phyloP scores from a whole-genome alignment of 2,797 vertebrate species.

The Gorsachius magnificus region DNA sequence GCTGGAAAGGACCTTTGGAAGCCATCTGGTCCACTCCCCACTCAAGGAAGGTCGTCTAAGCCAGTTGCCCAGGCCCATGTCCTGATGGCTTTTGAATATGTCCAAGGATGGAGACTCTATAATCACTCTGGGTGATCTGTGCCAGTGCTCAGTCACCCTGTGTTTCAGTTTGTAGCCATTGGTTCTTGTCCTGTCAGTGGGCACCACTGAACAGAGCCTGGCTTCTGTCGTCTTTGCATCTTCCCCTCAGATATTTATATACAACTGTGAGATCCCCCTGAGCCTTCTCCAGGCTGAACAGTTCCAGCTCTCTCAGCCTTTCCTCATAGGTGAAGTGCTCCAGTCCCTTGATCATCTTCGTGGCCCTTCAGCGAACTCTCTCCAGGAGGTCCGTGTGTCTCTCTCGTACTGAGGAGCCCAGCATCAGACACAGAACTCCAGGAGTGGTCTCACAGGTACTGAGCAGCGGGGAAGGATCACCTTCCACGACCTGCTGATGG shows the following conservation, averaged over 20 bases:
- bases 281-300: neutral
- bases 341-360: neutral
- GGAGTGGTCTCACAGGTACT: neutral
- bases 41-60: neutral
- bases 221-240: neutral
- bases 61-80: neutral
- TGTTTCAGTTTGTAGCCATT: neutral
- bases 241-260: neutral
- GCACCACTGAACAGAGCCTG: neutral
- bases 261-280: no score
- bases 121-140: neutral
- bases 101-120: neutral
- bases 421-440: neutral
- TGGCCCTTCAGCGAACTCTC: neutral
- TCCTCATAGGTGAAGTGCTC: neutral
- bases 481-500: accelerated
- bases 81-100: neutral
- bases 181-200: neutral
- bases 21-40: neutral
- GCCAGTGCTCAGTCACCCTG: neutral
- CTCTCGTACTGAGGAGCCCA: neutral
- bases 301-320: neutral
- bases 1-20: neutral
- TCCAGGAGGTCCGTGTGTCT: neutral
- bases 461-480: neutral